These are phyloP conservation scores for Acleris cristana DNA, from an alignment of 2,888 invertebrate species.

Conservation along the genomic window DNA sequence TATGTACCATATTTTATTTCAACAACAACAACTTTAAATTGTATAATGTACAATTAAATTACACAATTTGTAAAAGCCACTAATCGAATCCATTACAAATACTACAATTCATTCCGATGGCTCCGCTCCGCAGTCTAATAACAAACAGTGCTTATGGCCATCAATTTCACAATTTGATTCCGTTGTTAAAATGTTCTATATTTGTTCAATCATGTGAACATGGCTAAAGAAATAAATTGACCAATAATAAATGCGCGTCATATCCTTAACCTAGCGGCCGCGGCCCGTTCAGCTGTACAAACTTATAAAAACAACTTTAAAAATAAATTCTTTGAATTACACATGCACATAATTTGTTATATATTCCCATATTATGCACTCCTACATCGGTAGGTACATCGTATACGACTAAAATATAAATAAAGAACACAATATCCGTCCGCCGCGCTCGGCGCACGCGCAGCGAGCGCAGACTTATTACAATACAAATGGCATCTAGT, in stretches of 20 bases:
- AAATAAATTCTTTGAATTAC: conserved; percentile 37
- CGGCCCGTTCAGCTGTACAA: conserved; percentile 31
- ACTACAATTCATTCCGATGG: conserved; percentile 2
- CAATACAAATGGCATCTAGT: conserved; percentile 74
- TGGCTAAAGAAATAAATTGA: conserved; percentile 23
- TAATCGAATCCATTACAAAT: conserved; percentile 56
- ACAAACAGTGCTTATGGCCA: conserved; percentile 46
- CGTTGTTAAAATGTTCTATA: conserved; percentile 37
- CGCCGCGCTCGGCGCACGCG: conserved; percentile 47
- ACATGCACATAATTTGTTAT: conserved; percentile 46
- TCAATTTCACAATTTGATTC: conserved; percentile 47
- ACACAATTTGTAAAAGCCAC: conserved; percentile 74
- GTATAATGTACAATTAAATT: conserved; percentile 79
- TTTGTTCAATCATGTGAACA: conserved; percentile 38
- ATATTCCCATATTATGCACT: conserved; percentile 43
- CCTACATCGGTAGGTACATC: conserved; percentile 25
- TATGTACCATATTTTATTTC: conserved; percentile 69
- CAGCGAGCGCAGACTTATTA: conserved; percentile 55
- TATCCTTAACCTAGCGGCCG: conserved; percentile 48
- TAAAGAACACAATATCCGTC: conserved; percentile 59
- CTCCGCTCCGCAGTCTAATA: conserved; percentile 16
- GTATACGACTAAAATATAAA: conserved; percentile 35
- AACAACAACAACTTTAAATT: conserved; percentile 79
- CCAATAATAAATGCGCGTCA: conserved; percentile 46
- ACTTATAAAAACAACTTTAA: conserved; percentile 38